phyloP scores from a whole-genome alignment of 2,113 vertebrate species.

The Tricholaema leucomelas region DNA sequence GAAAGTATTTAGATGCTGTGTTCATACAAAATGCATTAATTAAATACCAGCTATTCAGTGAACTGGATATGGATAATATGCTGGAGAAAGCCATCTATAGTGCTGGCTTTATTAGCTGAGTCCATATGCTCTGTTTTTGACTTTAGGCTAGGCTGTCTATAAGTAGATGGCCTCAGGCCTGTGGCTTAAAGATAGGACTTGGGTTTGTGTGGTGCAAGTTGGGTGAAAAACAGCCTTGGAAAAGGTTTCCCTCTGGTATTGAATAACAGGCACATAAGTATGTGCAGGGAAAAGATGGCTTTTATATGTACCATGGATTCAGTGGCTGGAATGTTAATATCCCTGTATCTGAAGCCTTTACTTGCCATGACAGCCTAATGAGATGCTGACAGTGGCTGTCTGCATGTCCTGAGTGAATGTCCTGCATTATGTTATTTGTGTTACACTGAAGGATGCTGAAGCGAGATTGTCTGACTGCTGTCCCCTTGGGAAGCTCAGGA shows the following conservation, averaged over 20 bases:
- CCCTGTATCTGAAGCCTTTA: not conserved
- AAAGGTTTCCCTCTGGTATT: not conserved
- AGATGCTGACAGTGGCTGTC: slow-evolving; percentile 2
- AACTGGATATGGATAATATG: not conserved
- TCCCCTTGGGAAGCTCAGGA: slow-evolving; percentile 19
- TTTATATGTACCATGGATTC: not conserved
- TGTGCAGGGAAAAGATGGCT: not conserved
- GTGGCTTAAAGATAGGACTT: not conserved
- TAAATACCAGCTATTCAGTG: not conserved
- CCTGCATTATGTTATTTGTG: slow-evolving; percentile 46
- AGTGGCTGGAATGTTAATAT: slow-evolving; percentile 19
- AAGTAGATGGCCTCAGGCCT: slow-evolving; percentile 24
- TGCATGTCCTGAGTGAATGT: slow-evolving; percentile 13
- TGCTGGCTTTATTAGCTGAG: slow-evolving; percentile 13
- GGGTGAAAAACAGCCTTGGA: not conserved
- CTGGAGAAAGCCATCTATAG: not conserved
- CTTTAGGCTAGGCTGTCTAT: not conserved
- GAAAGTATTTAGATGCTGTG: not conserved
- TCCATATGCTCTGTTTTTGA: not conserved
- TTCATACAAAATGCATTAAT: not conserved
- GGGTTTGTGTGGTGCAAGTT: not conserved
- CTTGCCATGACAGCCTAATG: slow-evolving; percentile 3
- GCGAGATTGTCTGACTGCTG: slow-evolving; percentile 37
- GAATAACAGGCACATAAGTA: not conserved
- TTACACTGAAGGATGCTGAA: slow-evolving; percentile 33